These are phyloP conservation scores for Microcebus jonahi DNA, from an alignment of 2,113 vertebrate genomes.

Conservation along the genomic window DNA sequence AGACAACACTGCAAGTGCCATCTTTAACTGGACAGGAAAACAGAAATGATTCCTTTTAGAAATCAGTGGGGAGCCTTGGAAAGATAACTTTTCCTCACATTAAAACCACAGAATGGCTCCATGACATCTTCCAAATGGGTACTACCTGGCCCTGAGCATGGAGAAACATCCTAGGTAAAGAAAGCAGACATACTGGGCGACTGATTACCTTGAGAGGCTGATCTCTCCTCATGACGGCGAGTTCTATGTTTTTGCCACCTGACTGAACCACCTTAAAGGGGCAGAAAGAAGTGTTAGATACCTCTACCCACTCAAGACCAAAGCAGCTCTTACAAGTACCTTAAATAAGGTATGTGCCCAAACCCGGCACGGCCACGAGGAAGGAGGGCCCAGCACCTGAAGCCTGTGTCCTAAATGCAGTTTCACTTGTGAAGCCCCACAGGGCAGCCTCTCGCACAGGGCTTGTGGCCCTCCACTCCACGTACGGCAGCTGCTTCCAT, in stretches of 20 bases:
- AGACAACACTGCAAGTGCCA: rapidly evolving
- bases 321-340: background rate
- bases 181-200: no score
- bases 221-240: slow-evolving; percentile 90
- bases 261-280: slow-evolving; percentile 89
- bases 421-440: rapidly evolving
- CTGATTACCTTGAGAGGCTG: slow-evolving; percentile 89
- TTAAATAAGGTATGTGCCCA: background rate
- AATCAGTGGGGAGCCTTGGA: background rate
- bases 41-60: rapidly evolving
- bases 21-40: no score
- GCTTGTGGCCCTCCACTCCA: background rate
- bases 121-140: background rate
- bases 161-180: rapidly evolving
- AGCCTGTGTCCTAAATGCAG: background rate
- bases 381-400: background rate
- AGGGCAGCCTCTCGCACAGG: no score
- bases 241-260: slow-evolving; percentile 91
- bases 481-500: no score
- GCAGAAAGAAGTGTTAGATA: rapidly evolving
- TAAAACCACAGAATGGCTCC: background rate
- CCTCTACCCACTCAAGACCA: no score
- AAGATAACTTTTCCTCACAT: background rate
- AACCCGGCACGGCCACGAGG: rapidly evolving
- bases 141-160: rapidly evolving